These are phyloP conservation scores for Odontamblyopus rebecca DNA, from an alignment of 2,797 vertebrate species.

Conservation along the genomic window DNA sequence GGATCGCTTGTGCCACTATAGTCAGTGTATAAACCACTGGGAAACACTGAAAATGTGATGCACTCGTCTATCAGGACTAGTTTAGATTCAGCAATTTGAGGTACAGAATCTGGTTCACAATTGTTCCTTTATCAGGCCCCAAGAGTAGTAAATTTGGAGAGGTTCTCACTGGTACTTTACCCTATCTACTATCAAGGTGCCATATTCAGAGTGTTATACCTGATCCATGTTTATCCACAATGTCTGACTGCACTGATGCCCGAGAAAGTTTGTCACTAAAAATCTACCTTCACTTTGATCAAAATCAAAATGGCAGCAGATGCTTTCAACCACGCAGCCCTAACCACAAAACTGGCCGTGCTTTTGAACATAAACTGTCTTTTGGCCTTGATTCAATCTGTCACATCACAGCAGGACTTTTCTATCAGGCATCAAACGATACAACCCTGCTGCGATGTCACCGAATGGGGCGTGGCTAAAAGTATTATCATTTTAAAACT, in stretches of 20 bases:
- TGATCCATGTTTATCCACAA: conserved; percentile 23
- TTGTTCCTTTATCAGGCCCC: neutral
- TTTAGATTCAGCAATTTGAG: neutral
- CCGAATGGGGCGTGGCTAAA: conserved; percentile 24
- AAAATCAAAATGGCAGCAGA: conserved; percentile 17
- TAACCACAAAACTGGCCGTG: conserved; percentile 11
- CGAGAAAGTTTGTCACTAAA: conserved; percentile 21
- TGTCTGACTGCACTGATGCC: conserved; percentile 27
- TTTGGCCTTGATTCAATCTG: conserved; percentile 32
- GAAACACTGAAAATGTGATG: neutral
- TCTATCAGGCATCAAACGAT: conserved; percentile 4
- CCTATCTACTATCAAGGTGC: neutral
- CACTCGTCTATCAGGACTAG: neutral
- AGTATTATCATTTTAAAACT: neutral
- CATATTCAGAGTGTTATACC: neutral
- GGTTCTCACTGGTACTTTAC: neutral
- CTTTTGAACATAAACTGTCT: conserved; percentile 12
- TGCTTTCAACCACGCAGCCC: conserved; percentile 12
- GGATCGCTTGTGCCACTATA: too few species aligned
- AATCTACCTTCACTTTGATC: conserved; percentile 13
- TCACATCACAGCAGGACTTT: conserved; percentile 42
- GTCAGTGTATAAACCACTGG: too few species aligned
- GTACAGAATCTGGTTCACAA: neutral
- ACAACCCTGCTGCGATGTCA: conserved; percentile 27
- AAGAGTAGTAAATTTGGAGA: neutral